Evolutionary conservation across 2,113 vertebrate genomes (phyloP).

Genomic region (Terrapene triunguis): DNA sequence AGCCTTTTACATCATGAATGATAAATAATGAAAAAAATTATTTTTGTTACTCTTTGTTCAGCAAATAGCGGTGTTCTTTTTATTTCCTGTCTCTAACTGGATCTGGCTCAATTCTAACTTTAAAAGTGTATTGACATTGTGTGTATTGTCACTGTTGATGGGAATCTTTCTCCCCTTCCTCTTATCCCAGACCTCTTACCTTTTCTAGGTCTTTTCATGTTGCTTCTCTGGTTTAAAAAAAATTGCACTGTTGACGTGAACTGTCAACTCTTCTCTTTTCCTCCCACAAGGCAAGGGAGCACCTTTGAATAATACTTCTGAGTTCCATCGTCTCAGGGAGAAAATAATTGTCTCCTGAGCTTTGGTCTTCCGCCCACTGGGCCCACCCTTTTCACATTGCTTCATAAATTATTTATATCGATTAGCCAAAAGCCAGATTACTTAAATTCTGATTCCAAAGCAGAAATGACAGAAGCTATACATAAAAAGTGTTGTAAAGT

Average conservation of each 20-base stretch:
- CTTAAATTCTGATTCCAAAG: conserved; percentile 13
- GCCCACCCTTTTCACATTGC: background rate
- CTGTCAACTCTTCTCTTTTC: background rate
- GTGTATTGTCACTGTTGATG: conserved; percentile 31
- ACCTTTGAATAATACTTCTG: background rate
- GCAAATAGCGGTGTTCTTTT: conserved; percentile 45
- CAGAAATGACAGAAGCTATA: background rate
- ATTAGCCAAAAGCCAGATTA: background rate
- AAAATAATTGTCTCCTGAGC: conserved; percentile 69
- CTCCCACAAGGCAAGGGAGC: background rate
- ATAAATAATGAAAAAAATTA: conserved; percentile 37
- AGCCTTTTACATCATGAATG: conserved; percentile 46
- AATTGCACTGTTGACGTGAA: background rate
- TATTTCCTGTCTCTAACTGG: conserved; percentile 24
- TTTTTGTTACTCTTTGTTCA: conserved; percentile 57
- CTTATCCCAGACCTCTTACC: conserved; percentile 4
- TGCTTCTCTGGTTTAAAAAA: conserved; percentile 38
- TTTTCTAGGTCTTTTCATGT: background rate
- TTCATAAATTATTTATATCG: background rate
- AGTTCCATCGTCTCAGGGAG: conserved; percentile 79
- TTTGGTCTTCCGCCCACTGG: conserved; percentile 12
- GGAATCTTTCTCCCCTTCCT: background rate
- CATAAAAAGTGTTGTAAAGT: background rate
- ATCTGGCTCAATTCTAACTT: conserved; percentile 41
- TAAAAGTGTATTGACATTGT: conserved; percentile 54